phyloP scores from a whole-genome alignment of 2,888 invertebrate genomes.

The Dione juno region DNA sequence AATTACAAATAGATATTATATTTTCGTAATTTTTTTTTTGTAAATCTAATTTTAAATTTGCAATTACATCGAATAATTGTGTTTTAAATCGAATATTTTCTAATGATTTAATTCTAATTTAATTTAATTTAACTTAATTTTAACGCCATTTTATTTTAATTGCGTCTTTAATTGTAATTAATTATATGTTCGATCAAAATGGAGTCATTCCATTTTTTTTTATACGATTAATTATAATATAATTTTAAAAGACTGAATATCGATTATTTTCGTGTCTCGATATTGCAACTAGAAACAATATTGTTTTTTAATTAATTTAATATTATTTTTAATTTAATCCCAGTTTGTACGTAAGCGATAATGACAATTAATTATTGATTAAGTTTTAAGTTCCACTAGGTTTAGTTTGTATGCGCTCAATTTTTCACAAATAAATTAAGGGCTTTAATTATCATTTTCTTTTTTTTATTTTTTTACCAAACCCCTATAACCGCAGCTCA shows the following conservation, averaged over 20 bases:
- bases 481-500: too few relatives aligned
- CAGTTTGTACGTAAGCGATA: constrained; percentile 41
- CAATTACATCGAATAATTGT: constrained; percentile 12
- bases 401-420: constrained; percentile 77
- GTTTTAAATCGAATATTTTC: constrained; percentile 5
- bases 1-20: background rate
- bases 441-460: constrained; percentile 62
- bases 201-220: constrained; percentile 38
- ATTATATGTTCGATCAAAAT: constrained; percentile 17
- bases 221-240: constrained; percentile 23
- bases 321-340: constrained; percentile 43
- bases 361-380: constrained; percentile 48
- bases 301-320: constrained; percentile 31
- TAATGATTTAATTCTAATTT: constrained; percentile 3
- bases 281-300: constrained; percentile 15
- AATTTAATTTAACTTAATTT: constrained; percentile 17
- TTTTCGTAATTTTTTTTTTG: background rate
- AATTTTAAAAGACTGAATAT: constrained; percentile 56
- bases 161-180: background rate
- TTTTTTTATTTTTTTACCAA: constrained; percentile 40
- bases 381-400: constrained; percentile 53
- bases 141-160: constrained; percentile 25
- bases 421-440: constrained; percentile 80
- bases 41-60: background rate
- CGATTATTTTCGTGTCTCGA: constrained; percentile 46